phyloP scores from a whole-genome alignment of 2,113 vertebrate species.

The Hemibagrus wyckioides region DNA sequence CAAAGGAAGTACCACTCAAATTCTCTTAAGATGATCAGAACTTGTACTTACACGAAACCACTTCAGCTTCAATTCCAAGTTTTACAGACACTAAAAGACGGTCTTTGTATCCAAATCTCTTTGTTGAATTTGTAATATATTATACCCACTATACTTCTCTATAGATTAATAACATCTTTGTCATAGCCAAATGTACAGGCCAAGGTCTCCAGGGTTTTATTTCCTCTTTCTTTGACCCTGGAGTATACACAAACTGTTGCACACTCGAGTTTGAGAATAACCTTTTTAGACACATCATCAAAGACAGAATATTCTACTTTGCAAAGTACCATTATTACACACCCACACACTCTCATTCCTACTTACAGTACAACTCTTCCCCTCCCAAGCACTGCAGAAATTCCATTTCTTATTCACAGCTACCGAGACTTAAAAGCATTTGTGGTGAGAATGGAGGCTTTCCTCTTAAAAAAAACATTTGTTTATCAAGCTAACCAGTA shows the following conservation, averaged over 20 bases:
- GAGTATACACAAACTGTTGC: background rate
- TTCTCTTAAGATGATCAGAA: background rate
- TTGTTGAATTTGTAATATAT: background rate
- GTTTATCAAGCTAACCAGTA: background rate
- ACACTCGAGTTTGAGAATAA: background rate
- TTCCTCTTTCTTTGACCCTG: background rate
- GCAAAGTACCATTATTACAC: background rate
- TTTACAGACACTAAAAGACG: background rate
- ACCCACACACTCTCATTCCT: background rate
- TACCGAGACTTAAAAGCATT: background rate
- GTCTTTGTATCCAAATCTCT: background rate
- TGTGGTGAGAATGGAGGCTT: background rate
- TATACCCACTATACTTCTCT: background rate
- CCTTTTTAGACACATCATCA: background rate
- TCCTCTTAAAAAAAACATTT: too few relatives aligned
- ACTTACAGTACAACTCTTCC: background rate
- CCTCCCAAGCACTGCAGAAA: background rate
- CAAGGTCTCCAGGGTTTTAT: background rate
- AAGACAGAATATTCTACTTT: slow-evolving; percentile 8
- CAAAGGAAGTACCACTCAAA: background rate
- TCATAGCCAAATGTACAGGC: background rate
- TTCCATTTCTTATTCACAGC: background rate
- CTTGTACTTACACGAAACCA: background rate
- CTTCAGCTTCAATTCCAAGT: background rate
- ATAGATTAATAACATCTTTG: background rate